Conservation (phyloP, 2,113 vertebrate genomes). For the Pelecanus crispus region DNA sequence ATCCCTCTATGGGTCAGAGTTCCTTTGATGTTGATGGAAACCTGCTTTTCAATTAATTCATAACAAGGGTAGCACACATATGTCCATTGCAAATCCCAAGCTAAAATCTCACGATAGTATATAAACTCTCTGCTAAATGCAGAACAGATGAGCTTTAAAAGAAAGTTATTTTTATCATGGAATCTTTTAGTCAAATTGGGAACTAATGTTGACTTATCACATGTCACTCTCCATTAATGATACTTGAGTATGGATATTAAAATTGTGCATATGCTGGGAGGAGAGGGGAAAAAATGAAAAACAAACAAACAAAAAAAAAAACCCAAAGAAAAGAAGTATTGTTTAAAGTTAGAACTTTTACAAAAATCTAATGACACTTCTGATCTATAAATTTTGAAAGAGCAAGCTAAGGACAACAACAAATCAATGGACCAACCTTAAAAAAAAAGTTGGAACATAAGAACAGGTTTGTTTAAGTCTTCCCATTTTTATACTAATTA, state of each 20-base stretch:
- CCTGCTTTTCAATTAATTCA: background rate
- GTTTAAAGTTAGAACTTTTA: background rate
- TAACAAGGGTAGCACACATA: background rate
- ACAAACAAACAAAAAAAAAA: no score
- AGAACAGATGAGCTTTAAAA: constrained; percentile 46
- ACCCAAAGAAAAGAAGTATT: background rate
- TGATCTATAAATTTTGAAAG: background rate
- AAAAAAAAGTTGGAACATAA: background rate
- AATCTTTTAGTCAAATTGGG: constrained; percentile 37
- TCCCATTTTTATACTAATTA: background rate
- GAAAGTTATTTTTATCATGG: background rate
- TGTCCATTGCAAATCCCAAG: background rate
- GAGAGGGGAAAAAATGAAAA: no score
- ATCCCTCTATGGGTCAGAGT: background rate
- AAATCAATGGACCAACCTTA: background rate
- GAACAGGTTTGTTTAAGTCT: background rate
- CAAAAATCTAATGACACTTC: background rate
- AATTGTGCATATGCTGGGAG: background rate
- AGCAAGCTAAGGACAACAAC: background rate
- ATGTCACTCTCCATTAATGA: background rate
- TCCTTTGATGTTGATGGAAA: constrained; percentile 22
- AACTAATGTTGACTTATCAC: constrained; percentile 29
- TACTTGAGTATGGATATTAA: background rate
- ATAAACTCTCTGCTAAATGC: constrained; percentile 4
- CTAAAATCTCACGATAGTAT: background rate